Evolutionary conservation across 2,797 vertebrate genomes (phyloP).

Genomic region (Brachyalestes nurse): DNA sequence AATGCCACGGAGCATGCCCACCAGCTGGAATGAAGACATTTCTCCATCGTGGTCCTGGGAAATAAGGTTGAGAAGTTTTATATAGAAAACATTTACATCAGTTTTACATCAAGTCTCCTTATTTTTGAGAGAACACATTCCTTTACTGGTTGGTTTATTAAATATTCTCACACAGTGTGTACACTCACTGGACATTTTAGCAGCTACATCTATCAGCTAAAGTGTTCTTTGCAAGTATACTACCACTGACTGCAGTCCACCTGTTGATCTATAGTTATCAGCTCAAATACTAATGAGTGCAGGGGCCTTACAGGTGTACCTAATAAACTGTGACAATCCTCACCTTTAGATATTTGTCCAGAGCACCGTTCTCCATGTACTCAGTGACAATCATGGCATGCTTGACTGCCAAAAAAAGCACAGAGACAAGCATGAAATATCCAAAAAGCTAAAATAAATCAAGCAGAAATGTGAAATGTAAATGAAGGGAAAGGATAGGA

Average conservation of each 20-base stretch:
- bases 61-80: background rate
- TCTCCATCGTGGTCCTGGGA: conserved; percentile 88
- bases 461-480: background rate
- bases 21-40: conserved; percentile 88
- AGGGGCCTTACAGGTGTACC: background rate
- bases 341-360: conserved; percentile 93
- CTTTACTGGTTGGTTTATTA: background rate
- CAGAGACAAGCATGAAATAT: background rate
- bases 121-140: no score
- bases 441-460: no score
- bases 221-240: background rate
- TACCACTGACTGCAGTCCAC: background rate
- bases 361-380: conserved; percentile 96
- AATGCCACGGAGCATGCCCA: conserved; percentile 93
- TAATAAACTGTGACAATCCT: conserved; percentile 52
- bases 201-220: background rate
- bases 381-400: conserved; percentile 97
- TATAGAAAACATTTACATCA: background rate
- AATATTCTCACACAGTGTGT: background rate
- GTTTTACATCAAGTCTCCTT: background rate
- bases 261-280: background rate
- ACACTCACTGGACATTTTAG: background rate
- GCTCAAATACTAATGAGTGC: no score
- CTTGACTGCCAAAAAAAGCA: conserved; percentile 80
- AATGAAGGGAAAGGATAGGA: background rate